Conservation (phyloP, 2,113 vertebrate genomes). For the Prunella himalayana region DNA sequence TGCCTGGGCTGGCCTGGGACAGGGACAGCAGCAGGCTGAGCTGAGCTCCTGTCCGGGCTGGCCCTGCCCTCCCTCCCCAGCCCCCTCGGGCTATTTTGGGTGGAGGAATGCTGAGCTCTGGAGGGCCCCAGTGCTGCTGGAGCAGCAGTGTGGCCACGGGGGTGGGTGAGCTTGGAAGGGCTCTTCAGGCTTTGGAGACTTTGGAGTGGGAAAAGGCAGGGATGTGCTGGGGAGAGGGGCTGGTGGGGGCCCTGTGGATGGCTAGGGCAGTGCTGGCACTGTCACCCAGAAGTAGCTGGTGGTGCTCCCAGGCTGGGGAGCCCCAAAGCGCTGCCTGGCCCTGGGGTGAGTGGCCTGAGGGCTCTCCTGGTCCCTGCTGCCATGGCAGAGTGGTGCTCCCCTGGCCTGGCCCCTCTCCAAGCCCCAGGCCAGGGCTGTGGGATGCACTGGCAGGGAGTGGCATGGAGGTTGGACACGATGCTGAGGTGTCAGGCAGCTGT, state of each 20-base stretch:
- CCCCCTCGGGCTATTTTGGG: background rate
- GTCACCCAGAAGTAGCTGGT: accelerated
- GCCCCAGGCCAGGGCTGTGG: accelerated
- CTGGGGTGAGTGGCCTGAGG: accelerated
- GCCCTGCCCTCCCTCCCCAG: background rate
- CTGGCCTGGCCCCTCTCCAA: accelerated
- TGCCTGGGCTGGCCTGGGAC: background rate
- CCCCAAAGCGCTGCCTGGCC: accelerated
- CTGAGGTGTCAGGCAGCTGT: background rate
- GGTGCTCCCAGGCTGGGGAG: accelerated
- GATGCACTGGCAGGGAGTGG: accelerated
- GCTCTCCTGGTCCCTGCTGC: accelerated
- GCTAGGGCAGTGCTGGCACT: accelerated
- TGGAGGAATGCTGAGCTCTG: background rate
- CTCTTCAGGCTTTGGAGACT: background rate
- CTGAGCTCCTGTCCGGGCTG: background rate
- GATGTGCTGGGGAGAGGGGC: background rate
- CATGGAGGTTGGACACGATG: background rate
- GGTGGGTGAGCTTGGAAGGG: background rate
- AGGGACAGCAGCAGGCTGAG: background rate
- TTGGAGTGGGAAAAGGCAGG: background rate
- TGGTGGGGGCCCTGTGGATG: accelerated
- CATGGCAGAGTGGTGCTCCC: background rate
- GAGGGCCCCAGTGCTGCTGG: accelerated
- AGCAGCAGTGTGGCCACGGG: accelerated